Percentiles rank a stretch among this genome's conserved stretches.
These are phyloP conservation scores for fruit fly (Drosophila melanogaster) DNA, from an alignment of 1,140 invertebrate species.

Conservation along the genomic window DNA sequence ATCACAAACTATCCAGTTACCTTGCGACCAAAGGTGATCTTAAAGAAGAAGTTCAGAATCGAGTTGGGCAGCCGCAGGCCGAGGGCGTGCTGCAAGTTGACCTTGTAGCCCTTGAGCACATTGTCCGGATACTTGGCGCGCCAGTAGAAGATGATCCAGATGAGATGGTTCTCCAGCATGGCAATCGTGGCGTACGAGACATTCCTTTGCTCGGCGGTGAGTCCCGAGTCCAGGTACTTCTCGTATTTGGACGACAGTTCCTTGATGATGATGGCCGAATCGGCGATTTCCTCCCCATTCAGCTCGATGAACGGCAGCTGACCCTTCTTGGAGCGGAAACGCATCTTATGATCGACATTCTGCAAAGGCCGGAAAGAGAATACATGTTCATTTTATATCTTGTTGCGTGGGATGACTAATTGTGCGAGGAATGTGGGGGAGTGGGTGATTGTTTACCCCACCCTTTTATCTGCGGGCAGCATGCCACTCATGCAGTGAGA, in stretches of 20 bases:
- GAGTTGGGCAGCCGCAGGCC: constrained; percentile 94
- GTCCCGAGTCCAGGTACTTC: constrained; percentile 91
- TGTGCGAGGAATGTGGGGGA: constrained; percentile 31
- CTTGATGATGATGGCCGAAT: constrained; percentile 94
- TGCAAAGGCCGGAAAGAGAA: constrained; percentile 85
- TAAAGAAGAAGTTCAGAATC: constrained; percentile 95
- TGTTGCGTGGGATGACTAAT: constrained; percentile 49
- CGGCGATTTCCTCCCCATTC: constrained; percentile 96
- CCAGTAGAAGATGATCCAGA: constrained; percentile 95
- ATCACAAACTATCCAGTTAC: constrained; percentile 85
- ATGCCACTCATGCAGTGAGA: constrained; percentile 3
- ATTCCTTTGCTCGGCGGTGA: constrained; percentile 93
- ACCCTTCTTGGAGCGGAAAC: constrained; percentile 96
- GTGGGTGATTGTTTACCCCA: constrained; percentile 30
- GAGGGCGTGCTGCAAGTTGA: constrained; percentile 94
- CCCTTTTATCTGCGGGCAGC: constrained; percentile 22
- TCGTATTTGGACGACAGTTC: constrained; percentile 92
- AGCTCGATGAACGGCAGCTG: constrained; percentile 96
- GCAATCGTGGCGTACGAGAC: constrained; percentile 96
- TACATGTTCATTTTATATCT: constrained; percentile 14
- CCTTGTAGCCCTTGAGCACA: constrained; percentile 94
- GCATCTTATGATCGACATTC: constrained; percentile 98
- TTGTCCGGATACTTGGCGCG: constrained; percentile 93
- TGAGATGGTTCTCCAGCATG: constrained; percentile 97
- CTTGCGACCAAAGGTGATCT: constrained; percentile 94